These are phyloP conservation scores for Drosophila lacteicornis DNA, from an alignment of 1,140 invertebrate species.

Conservation along the genomic window DNA sequence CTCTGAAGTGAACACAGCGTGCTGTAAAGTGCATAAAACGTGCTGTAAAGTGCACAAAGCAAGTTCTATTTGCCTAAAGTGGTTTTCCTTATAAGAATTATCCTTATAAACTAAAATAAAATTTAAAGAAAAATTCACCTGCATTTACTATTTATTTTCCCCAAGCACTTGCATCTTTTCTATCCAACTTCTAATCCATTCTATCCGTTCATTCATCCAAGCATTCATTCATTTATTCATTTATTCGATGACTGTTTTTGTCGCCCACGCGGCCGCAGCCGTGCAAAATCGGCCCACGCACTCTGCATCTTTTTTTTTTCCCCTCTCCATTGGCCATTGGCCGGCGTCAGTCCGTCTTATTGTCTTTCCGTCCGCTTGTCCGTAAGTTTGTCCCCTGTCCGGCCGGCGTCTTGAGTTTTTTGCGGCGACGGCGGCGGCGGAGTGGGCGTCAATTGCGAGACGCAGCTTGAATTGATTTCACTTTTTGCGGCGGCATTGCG, in stretches of 20 bases:
- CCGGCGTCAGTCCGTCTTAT: constrained; percentile 8
- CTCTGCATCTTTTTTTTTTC: constrained; percentile 4
- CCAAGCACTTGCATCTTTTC: constrained; percentile 6
- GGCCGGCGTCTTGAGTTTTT: constrained; percentile 26
- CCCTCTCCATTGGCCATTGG: constrained; percentile 19
- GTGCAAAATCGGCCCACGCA: constrained; percentile 40
- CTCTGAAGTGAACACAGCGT: too few species aligned
- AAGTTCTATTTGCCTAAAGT: too few species aligned
- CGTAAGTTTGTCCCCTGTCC: constrained; percentile 14
- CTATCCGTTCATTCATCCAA: constrained; percentile 5
- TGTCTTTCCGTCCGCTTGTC: constrained; percentile 15
- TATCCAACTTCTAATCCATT: not conserved
- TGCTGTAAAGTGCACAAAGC: too few species aligned
- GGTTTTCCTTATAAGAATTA: too few species aligned
- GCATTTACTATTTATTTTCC: too few species aligned
- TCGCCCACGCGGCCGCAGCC: constrained; percentile 25
- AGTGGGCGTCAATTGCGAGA: constrained; percentile 68
- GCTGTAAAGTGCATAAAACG: too few species aligned
- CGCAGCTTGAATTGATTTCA: constrained; percentile 74
- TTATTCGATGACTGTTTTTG: constrained; percentile 39
- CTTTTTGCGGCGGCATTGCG: constrained; percentile 53
- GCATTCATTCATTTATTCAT: constrained; percentile 14
- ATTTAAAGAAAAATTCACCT: not conserved
- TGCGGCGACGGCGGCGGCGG: constrained; percentile 1
- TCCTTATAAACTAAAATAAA: too few species aligned